Evolutionary conservation across 1,140 invertebrate genomes (phyloP).

Genomic region (Schlechtendalia chinensis): DNA sequence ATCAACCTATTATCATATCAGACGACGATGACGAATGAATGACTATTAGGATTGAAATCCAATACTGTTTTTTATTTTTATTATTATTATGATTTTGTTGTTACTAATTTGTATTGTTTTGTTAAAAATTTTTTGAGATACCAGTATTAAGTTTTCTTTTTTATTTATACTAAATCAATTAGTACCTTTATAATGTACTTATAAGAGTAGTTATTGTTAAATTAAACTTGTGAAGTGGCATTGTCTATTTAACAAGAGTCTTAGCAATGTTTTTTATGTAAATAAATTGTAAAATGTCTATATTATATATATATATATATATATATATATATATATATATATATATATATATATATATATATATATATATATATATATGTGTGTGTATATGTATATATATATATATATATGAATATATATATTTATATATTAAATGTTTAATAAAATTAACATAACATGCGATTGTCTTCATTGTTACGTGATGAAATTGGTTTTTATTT

Average conservation of each 20-base stretch:
- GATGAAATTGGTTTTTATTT: too few relatives aligned
- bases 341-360: not conserved
- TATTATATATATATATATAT: too few relatives aligned
- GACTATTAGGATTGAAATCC: not conserved
- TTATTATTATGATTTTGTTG: not conserved
- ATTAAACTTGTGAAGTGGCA: not conserved
- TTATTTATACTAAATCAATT: not conserved
- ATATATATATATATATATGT: not conserved
- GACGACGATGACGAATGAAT: not conserved
- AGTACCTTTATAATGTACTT: not conserved
- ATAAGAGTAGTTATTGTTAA: not conserved
- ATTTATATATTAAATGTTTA: not conserved
- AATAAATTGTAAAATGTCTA: not conserved
- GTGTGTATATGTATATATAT: not conserved
- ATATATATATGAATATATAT: not conserved
- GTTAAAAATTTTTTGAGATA: not conserved
- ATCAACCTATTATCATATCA: constrained; percentile 17
- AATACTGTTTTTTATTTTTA: not conserved
- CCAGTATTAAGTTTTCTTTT: constrained; percentile 26
- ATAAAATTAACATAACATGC: too few relatives aligned
- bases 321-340: not conserved
- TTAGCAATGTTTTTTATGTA: not conserved
- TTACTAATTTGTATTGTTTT: constrained; percentile 35
- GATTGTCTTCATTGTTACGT: too few relatives aligned
- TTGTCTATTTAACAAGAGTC: not conserved